Evolutionary conservation across 1,140 invertebrate genomes (phyloP).

Genomic region (Acromyrmex echinatior): DNA sequence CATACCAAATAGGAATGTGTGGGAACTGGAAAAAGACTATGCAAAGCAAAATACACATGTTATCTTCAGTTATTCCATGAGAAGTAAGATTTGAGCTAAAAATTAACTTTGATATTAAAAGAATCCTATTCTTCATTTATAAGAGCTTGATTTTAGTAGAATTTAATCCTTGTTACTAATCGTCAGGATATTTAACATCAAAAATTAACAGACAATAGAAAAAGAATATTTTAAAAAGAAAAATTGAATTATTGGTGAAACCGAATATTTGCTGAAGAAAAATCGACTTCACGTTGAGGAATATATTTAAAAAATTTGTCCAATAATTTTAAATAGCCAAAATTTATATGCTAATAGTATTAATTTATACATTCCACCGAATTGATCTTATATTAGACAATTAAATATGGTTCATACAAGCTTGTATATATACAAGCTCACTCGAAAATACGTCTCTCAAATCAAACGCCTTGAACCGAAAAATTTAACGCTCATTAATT

Average conservation of each 20-base stretch:
- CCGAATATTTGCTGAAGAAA: not conserved
- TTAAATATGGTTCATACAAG: not conserved
- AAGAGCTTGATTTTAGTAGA: not conserved
- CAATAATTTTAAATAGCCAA: not conserved
- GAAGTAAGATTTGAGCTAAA: conserved; percentile 4
- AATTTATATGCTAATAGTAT: not conserved
- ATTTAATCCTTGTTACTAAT: not conserved
- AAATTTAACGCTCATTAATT: not conserved
- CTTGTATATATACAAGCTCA: too few species aligned
- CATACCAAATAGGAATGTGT: conserved; percentile 3
- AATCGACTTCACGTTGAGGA: not conserved
- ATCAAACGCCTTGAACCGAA: not conserved
- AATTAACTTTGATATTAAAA: not conserved
- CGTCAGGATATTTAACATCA: not conserved
- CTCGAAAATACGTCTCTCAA: not conserved
- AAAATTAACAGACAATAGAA: not conserved
- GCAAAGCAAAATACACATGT: not conserved
- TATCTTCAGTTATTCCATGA: conserved; percentile 40
- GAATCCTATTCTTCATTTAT: not conserved
- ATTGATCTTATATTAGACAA: not conserved
- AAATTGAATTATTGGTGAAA: too few species aligned
- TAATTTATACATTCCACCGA: not conserved
- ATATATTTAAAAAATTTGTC: not conserved
- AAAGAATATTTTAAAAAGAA: not conserved
- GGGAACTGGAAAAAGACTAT: conserved; percentile 31